Conservation (phyloP, 2,113 vertebrate genomes). For the Microcebus lehilahytsara region DNA sequence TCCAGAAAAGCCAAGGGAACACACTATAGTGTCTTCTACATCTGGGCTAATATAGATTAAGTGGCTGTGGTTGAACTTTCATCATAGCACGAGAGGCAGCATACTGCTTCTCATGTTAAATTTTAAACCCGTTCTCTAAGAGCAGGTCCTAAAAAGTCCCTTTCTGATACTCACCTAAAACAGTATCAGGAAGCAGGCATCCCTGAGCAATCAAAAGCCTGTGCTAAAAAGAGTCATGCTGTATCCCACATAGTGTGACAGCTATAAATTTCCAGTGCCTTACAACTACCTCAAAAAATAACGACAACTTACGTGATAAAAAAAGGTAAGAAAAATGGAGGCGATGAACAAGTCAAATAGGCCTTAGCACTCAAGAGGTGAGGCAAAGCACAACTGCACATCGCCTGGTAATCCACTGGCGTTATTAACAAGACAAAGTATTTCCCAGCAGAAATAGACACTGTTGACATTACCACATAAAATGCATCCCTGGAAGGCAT, state of each 20-base stretch:
- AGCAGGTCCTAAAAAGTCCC: conserved; percentile 16
- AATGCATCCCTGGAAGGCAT: neutral
- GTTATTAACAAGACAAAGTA: neutral
- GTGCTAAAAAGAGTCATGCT: neutral
- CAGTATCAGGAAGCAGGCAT: neutral
- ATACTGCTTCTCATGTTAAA: neutral
- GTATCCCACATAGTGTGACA: neutral
- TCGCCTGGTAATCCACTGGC: neutral
- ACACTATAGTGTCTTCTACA: neutral
- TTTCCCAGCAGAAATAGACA: neutral
- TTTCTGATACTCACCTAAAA: neutral
- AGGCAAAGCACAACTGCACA: neutral
- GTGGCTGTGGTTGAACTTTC: neutral
- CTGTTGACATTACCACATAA: rapidly evolving
- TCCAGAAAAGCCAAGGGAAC: neutral
- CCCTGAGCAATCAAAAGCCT: neutral
- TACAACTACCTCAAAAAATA: neutral
- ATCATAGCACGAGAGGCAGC: neutral
- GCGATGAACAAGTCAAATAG: neutral
- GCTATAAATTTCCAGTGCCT: neutral
- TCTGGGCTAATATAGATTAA: neutral
- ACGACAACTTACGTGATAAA: neutral
- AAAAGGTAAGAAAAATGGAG: neutral
- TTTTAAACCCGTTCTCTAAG: conserved; percentile 30
- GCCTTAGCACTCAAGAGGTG: neutral